phyloP scores from a whole-genome alignment of 2,113 vertebrate genomes.

The Antigone vipio region DNA sequence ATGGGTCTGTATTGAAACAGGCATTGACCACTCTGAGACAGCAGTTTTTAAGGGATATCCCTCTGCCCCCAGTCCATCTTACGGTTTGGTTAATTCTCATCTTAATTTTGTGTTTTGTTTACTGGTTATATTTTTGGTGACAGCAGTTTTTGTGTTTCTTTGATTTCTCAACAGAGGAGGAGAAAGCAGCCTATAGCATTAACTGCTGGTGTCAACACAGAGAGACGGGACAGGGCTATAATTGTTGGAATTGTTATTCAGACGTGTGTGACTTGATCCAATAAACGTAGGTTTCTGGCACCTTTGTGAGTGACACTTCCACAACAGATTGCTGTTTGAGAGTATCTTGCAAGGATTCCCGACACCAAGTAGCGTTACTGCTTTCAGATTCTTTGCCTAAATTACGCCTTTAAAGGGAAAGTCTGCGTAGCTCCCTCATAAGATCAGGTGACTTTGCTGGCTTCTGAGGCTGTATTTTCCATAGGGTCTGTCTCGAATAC shows the following conservation, averaged over 20 bases:
- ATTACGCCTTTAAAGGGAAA: not conserved
- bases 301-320: not conserved
- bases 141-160: not conserved
- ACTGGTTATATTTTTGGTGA: not conserved
- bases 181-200: not conserved
- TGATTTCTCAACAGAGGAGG: not conserved
- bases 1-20: not conserved
- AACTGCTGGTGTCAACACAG: not conserved
- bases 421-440: not conserved
- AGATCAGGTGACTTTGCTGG: not conserved
- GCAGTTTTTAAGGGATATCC: not conserved
- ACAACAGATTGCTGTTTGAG: not conserved
- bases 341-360: not conserved
- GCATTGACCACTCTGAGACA: not conserved
- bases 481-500: not conserved
- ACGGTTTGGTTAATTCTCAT: not conserved
- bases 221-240: not conserved
- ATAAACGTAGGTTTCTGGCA: conserved; percentile 4
- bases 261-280: not conserved
- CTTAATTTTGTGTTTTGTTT: not conserved
- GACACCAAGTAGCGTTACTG: not conserved
- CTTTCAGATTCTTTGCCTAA: not conserved
- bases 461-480: not conserved
- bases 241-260: conserved; percentile 21
- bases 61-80: not conserved